These are phyloP conservation scores for Microchrysa polita DNA, from an alignment of 2,888 invertebrate genomes.

Conservation along the genomic window DNA sequence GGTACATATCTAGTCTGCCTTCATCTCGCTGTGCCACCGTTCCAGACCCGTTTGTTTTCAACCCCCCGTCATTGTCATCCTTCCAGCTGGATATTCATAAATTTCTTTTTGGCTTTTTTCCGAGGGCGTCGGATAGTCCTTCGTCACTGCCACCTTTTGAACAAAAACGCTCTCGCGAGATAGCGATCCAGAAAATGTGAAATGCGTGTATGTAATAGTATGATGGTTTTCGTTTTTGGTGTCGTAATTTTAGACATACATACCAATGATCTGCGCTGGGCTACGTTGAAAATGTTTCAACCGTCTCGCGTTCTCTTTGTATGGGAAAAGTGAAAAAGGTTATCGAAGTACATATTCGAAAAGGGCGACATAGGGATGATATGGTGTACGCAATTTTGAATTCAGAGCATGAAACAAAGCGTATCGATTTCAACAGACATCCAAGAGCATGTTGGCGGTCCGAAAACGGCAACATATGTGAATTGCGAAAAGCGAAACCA, in stretches of 20 bases:
- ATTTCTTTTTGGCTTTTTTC: neutral
- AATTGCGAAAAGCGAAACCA: no score
- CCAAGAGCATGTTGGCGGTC: neutral
- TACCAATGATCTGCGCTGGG: neutral
- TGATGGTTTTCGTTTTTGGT: no score
- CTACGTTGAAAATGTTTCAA: neutral
- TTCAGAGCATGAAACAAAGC: conserved; percentile 45
- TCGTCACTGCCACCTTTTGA: conserved; percentile 4
- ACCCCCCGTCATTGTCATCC: conserved; percentile 4
- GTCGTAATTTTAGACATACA: conserved; percentile 1
- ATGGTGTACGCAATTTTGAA: conserved; percentile 42
- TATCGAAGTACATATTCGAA: conserved; percentile 45
- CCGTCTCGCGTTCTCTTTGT: no score
- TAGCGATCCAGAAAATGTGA: neutral
- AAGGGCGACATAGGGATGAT: conserved; percentile 9
- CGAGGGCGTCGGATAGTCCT: neutral
- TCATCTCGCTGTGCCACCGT: no score
- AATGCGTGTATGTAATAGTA: neutral
- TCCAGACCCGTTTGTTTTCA: no score
- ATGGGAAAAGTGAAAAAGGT: conserved; percentile 1
- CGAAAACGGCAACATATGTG: neutral
- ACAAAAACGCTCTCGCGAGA: conserved; percentile 5
- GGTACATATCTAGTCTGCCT: no score
- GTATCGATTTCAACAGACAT: conserved; percentile 47
- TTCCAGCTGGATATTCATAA: neutral